Base-by-base conservation (phyloP, 2,797 vertebrate species). In the Craterocephalus amniculus region DNA sequence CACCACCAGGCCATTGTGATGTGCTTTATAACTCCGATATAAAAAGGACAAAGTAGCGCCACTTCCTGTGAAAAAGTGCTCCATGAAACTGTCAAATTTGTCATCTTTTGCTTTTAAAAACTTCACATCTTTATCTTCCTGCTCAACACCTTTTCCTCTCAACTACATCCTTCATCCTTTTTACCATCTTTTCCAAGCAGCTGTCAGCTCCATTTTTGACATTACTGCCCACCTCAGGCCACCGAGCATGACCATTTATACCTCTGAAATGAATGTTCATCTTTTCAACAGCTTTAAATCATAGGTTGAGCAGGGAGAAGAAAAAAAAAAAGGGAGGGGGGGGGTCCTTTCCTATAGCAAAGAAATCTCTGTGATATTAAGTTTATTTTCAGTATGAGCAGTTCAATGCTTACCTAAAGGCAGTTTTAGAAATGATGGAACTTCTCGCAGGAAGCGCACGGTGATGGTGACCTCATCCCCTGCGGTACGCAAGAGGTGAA, bases 351-450 rank as follows among this genome's bases (percentile, higher is more conserved):
- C 62, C 68, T 70, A 58, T 74, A 66, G 54, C 38, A 40, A 29
- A 63, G 67, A 70, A 62, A 22, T 32, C 51, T 45, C 40, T 38
- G 12, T 20, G 18, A 78, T 83, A 76, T 49, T 10, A 36, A 67
- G 59, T 67, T 77, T 76, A 49, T 60, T 31, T 45, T 58, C 65
- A 61, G 34, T 32, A 29, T 18, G 45, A 59, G 68, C 10, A 34
- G 26, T 49, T 32, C 59, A 29, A 58, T 29, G 79, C 95, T 95
- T 92, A 98, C 97, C 97, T 87, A 97, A 91, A 63, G 97, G 97
- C 87, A 99, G 96, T 89, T 97, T 98, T 72, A 99, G 93, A 90
- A 99, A 99, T 36, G 96, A 96, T 70, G 97, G 97, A 34, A 96
- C 96, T 85, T 97, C 96, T 91, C 96, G 95, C 91, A 98, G 95